Evolutionary conservation across 2,888 invertebrate species (phyloP), one percentile per base, ranked within the genome.

Genomic region (Aromia moschata): DNA sequence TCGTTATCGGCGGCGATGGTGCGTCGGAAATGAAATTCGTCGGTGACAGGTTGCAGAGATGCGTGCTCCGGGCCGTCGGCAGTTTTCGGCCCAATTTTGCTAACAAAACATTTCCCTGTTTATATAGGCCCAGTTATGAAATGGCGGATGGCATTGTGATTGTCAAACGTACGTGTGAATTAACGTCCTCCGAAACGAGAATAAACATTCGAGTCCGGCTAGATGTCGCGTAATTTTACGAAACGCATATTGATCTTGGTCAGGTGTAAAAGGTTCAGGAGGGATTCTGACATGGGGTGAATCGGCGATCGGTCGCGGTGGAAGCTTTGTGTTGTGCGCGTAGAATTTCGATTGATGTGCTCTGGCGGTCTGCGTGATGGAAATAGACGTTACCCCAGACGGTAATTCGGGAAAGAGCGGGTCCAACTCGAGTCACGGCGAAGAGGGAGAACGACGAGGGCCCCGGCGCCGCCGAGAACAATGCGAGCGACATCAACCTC

Each of bases 81-180:
- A 54, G 56, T 58, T 53, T 57, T 59, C 54, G 64, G 62, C 63
- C 61, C 59, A 64, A 53, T 59, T 58, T 59, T 64, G 62, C 58
- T 69, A 71, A 72, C 72, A 73, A 74, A 72, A 72, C 68, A 72
- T 70, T 70, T 71, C 69, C 71, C 73, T 73, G 71, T 71, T 74
- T 74, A 74, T 72, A 69, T 72, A 75, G 76, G 74, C 74, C 74
- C 72, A 76, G 77, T 78, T 77, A 76, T 74, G 78, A 81, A 80
- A 80, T 80, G 81, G 81, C 80, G 80, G 79, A 78, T 78, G 72
- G 74, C 73, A 74, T 74, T 75, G 74, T 77, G n/a, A 75, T 76
- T 76, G 77, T 77, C 75, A 77, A 74, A 71, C 62, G 67, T 64
- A 59, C 64, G 64, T 65, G 70, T 73, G 70, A 70, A 64, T 65